Conservation (phyloP, 1,140 invertebrate species). For the Euschistus heros region DNA sequence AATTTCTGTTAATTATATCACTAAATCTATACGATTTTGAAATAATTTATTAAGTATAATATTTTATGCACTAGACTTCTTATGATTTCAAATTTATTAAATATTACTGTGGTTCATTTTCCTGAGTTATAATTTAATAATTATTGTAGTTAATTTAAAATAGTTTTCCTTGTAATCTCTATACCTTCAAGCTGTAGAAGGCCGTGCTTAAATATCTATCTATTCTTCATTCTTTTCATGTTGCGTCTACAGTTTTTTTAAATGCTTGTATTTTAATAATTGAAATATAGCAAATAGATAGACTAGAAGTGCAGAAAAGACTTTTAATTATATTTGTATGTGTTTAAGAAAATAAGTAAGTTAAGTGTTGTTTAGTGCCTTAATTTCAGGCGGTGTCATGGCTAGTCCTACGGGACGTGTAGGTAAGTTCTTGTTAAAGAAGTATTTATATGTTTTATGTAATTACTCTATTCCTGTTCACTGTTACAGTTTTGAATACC, state of each 20-base stretch:
- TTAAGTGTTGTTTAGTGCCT: conserved; percentile 11
- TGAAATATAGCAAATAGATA: not conserved
- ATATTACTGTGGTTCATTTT: no score
- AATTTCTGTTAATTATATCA: no score
- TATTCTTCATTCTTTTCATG: conserved; percentile 12
- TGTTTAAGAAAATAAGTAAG: not conserved
- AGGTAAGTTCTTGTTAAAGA: conserved; percentile 16
- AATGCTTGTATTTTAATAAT: conserved; percentile 10
- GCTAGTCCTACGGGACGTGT: conserved; percentile 26
- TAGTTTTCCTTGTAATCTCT: no score
- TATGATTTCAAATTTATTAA: no score
- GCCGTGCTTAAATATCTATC: conserved; percentile 3
- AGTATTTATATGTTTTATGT: no score
- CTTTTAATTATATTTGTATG: not conserved
- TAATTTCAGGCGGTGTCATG: conserved; percentile 22
- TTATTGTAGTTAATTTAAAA: no score
- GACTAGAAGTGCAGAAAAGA: not conserved
- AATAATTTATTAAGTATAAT: no score
- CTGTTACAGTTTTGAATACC: no score
- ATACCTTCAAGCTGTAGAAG: conserved; percentile 3
- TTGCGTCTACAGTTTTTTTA: conserved; percentile 13
- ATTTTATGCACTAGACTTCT: no score
- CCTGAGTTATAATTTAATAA: no score
- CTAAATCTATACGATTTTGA: no score
- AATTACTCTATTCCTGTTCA: no score